Conservation (phyloP, 2,113 vertebrate species). For the Neodon shergylaensis region DNA sequence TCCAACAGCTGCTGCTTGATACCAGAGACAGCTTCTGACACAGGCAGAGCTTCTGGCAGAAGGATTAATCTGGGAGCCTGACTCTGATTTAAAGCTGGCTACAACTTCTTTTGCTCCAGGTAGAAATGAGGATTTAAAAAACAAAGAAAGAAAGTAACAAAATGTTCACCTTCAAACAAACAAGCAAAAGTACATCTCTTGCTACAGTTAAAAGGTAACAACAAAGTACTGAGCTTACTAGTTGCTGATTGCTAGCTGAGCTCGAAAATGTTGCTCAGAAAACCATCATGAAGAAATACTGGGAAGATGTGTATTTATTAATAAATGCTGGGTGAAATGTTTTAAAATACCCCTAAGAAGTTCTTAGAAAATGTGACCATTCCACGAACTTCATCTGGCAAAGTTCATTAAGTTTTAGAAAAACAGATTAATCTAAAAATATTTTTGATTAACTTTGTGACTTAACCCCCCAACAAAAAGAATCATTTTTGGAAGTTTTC, state of each 20-base stretch:
- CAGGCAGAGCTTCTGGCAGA: conserved; percentile 76
- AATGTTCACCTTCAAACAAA: not conserved
- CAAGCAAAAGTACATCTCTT: not conserved
- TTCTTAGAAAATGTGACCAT: conserved; percentile 44
- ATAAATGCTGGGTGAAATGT: conserved; percentile 28
- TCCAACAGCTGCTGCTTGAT: conserved; percentile 85
- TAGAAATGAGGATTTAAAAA: not conserved
- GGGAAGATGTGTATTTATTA: not conserved
- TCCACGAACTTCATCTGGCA: conserved; percentile 37
- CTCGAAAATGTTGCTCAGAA: conserved; percentile 34
- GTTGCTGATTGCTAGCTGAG: not conserved
- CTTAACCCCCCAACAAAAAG: conserved; percentile 40
- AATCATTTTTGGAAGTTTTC: conserved; percentile 10
- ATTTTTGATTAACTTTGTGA: conserved; percentile 53
- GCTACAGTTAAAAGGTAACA: conserved; percentile 30
- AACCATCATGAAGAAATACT: conserved; percentile 22
- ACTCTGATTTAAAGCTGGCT: conserved; percentile 45
- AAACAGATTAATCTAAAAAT: conserved; percentile 53
- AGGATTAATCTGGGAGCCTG: conserved; percentile 67
- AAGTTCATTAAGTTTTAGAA: conserved; percentile 34
- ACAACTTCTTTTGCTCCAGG: not conserved
- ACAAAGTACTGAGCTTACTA: not conserved
- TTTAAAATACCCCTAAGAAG: conserved; percentile 9
- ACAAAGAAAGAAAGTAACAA: not conserved
- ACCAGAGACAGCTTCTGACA: conserved; percentile 78